Conservation (phyloP, 2,113 vertebrate genomes). For the Phylloscopus trochiloides region DNA sequence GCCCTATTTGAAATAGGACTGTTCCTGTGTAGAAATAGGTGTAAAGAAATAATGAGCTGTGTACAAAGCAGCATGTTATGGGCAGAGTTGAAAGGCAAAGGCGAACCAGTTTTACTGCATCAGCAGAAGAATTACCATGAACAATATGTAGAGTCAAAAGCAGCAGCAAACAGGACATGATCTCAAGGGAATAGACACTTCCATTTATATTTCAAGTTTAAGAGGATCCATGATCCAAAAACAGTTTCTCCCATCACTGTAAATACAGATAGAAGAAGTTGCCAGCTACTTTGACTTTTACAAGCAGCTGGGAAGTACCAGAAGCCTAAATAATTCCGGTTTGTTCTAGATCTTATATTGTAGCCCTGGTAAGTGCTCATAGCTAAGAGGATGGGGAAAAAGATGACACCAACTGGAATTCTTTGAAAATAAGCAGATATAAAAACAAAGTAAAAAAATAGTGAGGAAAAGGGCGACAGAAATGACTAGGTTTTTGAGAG, state of each 20-base stretch:
- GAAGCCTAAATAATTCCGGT: not conserved
- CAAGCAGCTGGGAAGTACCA: not conserved
- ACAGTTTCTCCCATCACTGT: not conserved
- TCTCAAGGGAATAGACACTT: not conserved
- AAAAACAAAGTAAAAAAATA: not conserved
- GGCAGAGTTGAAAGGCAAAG: not conserved
- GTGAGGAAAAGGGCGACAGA: not conserved
- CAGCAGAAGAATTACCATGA: not conserved
- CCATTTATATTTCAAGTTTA: not conserved
- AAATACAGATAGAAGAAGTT: not conserved
- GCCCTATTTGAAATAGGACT: not conserved
- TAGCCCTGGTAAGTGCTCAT: not conserved
- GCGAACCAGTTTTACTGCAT: not conserved
- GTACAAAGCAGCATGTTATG: not conserved
- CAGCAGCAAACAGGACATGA: not conserved
- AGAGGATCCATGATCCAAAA: not conserved
- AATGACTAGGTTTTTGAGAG: not conserved
- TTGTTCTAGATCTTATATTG: not conserved
- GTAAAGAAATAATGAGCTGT: not conserved
- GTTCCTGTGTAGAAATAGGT: not conserved
- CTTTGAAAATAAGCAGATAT: not conserved
- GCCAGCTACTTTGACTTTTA: not conserved
- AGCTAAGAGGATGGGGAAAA: not conserved
- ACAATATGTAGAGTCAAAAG: not conserved
- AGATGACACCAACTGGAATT: not conserved